Evolutionary conservation across 2,888 invertebrate genomes (phyloP).

Genomic region (Malthinus flaveolus): DNA sequence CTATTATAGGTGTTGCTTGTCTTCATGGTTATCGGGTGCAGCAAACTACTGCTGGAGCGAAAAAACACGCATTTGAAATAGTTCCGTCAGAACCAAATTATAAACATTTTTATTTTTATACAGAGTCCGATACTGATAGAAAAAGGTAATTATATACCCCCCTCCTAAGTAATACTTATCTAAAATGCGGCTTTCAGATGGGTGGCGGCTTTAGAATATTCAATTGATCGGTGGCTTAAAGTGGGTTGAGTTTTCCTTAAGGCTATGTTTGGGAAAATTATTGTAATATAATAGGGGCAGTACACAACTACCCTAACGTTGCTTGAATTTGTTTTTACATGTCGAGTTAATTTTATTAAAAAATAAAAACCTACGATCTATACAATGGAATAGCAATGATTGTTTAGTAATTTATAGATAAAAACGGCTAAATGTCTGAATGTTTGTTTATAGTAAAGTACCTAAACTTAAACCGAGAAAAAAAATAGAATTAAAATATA

Average conservation of each 20-base stretch:
- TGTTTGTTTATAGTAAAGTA: conserved; percentile 17
- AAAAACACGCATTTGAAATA: conserved; percentile 90
- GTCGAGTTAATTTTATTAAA: conserved; percentile 6
- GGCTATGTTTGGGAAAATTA: conserved; percentile 10
- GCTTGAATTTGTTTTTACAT: conserved; percentile 19
- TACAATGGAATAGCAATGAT: conserved; percentile 19
- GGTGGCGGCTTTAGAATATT: conserved; percentile 92
- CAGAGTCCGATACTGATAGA: conserved; percentile 93
- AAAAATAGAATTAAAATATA: conserved; percentile 15
- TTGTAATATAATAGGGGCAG: not conserved
- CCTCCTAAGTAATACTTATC: not conserved
- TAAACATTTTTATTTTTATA: conserved; percentile 88
- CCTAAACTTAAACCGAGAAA: too few species aligned
- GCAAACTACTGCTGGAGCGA: conserved; percentile 79
- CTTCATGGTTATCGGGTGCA: conserved; percentile 93
- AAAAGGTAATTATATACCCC: conserved; percentile 70
- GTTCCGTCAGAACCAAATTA: conserved; percentile 86
- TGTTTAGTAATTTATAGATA: conserved; percentile 21
- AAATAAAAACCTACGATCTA: conserved; percentile 15
- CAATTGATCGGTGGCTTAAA: conserved; percentile 85
- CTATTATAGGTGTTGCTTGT: conserved; percentile 78
- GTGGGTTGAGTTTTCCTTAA: conserved; percentile 40
- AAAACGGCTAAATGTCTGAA: conserved; percentile 25
- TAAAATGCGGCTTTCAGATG: conserved; percentile 66
- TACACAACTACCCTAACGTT: conserved; percentile 13